These are phyloP conservation scores for Gallinago stenura DNA, from an alignment of 2,797 vertebrate genomes.

Conservation along the genomic window DNA sequence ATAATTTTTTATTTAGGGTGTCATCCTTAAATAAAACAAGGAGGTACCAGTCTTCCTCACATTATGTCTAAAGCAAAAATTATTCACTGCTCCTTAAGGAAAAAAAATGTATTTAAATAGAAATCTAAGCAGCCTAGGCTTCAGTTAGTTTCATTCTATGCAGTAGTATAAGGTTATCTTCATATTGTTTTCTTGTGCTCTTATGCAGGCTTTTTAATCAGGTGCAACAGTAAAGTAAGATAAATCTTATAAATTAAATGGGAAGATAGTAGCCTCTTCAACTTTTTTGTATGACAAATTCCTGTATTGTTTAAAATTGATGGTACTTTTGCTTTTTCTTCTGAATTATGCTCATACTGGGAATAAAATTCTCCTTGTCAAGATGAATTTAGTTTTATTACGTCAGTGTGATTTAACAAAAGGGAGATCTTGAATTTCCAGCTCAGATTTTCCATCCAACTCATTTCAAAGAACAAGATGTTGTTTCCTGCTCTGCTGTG, in stretches of 20 bases:
- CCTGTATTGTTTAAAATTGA: neutral
- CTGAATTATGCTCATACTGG: neutral
- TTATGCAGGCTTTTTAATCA: neutral
- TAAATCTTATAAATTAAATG: neutral
- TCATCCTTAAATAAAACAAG: neutral
- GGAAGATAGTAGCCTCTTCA: neutral
- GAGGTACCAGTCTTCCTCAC: neutral
- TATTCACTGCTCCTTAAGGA: neutral
- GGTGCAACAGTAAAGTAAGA: neutral
- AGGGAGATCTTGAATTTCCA: neutral
- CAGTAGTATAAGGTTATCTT: neutral
- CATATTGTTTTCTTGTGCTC: neutral
- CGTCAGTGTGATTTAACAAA: neutral
- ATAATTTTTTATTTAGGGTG: neutral
- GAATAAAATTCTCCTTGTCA: neutral
- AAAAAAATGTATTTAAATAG: neutral
- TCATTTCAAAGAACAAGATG: neutral
- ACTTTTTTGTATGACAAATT: neutral
- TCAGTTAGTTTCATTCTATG: neutral
- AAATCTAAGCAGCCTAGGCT: neutral
- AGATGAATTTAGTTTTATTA: neutral
- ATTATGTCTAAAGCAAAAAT: neutral
- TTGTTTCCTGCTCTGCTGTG: fast-evolving
- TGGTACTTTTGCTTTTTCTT: neutral
- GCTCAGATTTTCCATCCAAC: too few species aligned